A percentile compares a stretch with the other conserved stretches of the same genome.
These are phyloP conservation scores for Drepana falcataria DNA, from an alignment of 2,888 invertebrate species.

Conservation along the genomic window DNA sequence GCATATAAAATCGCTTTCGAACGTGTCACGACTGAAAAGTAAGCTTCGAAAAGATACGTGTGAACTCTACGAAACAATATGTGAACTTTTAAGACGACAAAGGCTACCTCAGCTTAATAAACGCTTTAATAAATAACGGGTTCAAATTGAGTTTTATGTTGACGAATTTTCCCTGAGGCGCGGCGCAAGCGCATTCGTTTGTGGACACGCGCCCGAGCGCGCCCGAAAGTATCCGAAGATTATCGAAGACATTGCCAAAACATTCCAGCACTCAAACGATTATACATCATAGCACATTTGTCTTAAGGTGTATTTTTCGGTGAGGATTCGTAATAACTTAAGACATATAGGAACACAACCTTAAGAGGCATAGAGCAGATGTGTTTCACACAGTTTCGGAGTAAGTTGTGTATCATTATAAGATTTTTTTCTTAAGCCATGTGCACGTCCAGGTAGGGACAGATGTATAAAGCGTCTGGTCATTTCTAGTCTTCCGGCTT, in stretches of 20 bases:
- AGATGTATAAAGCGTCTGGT: conserved; percentile 48
- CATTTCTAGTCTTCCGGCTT: conserved; percentile 37
- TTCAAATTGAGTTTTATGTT: conserved; percentile 23
- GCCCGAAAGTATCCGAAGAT: conserved; percentile 43
- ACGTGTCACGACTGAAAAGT: neutral
- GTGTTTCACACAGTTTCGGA: conserved; percentile 64
- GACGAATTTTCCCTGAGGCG: conserved; percentile 39
- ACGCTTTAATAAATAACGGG: conserved; percentile 41
- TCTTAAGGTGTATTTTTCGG: conserved; percentile 18
- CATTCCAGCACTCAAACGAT: conserved; percentile 15
- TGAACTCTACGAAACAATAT: conserved; percentile 29
- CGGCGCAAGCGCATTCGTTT: conserved; percentile 18
- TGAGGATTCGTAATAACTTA: conserved; percentile 7
- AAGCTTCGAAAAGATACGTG: neutral
- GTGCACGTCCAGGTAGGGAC: conserved; percentile 67
- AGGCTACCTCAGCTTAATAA: conserved; percentile 38
- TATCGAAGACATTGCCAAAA: conserved; percentile 48
- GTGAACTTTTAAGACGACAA: conserved; percentile 46
- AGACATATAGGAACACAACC: conserved; percentile 18
- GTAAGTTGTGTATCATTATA: conserved; percentile 67
- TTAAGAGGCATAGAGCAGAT: conserved; percentile 54
- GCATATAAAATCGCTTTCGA: no score
- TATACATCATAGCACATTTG: conserved; percentile 3
- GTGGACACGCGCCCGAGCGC: conserved; percentile 53
- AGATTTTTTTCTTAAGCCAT: conserved; percentile 66